Conservation (phyloP, 2,888 invertebrate genomes). For the Harmothoe impar region DNA sequence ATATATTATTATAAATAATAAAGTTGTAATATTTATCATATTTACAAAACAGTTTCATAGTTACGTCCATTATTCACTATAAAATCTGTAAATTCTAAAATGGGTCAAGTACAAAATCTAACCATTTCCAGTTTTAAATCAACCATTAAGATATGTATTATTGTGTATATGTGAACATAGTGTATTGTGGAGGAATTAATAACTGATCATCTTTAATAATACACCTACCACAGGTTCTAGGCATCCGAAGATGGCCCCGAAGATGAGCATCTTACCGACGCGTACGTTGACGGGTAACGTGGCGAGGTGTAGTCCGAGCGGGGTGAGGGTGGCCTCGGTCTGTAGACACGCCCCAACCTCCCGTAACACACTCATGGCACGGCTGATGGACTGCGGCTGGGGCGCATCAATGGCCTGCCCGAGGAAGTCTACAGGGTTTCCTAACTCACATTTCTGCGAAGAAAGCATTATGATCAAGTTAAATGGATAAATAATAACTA, state of each 20-base stretch:
- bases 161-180: too few species aligned
- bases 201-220: not conserved
- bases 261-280: conserved; percentile 82
- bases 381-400: conserved; percentile 72
- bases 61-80: too few species aligned
- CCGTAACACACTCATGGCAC: conserved; percentile 79
- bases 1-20: too few species aligned
- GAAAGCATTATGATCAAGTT: too few species aligned
- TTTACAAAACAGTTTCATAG: too few species aligned
- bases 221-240: conserved; percentile 79
- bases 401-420: conserved; percentile 80
- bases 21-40: too few species aligned
- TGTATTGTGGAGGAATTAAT: too few species aligned
- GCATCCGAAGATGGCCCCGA: conserved; percentile 80
- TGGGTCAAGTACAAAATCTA: too few species aligned
- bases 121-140: too few species aligned
- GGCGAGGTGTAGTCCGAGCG: conserved; percentile 82
- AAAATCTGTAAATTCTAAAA: too few species aligned
- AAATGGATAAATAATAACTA: too few species aligned
- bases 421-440: conserved; percentile 78
- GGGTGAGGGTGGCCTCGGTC: conserved; percentile 75
- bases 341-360: conserved; percentile 80
- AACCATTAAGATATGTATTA: too few species aligned
- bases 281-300: conserved; percentile 80
- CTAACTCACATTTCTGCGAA: conserved; percentile 80